Evolutionary conservation across 2,797 vertebrate species (phyloP), one percentile per base, ranked within the genome.

Genomic region (Rhinophrynus dorsalis): DNA sequence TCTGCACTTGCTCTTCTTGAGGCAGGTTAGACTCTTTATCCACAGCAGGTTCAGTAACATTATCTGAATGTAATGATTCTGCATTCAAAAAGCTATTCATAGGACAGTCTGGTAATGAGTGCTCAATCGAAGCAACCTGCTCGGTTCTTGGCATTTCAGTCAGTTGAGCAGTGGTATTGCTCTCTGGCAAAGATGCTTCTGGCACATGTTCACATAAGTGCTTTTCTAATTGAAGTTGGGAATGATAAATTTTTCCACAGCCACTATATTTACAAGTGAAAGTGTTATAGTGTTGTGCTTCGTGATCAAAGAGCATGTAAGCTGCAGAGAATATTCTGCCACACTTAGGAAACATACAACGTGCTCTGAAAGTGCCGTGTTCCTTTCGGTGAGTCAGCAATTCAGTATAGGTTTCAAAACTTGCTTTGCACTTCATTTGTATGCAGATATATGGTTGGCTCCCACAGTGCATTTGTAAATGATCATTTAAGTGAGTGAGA

Each of bases 221-320:
- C 61, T 93, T 85, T 80, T 97, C 94, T 76, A 98, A 84, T 77
- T 97, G 93, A 0, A 80, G 85, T 66, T 95, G 94, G 68, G 93
- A 92, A 76, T 94, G 94, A 68, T 96, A 99, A 2, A 98, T 90
- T 74, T 96, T 97, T 12, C 91, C 94, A 69, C 96, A 99, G 73
- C 86, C 90, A 2, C 75, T 73, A 57, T 82, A 80, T 86, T 88
- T 95, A 86, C 97, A 99, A 1, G 97, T 97, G 15, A 94, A 99
- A 0, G 94, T 99, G 77, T 95, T 96, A 81, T 98, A 99, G 89
- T 99, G 97, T 48, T 96, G 95, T 56, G 96, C 94, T 90, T 99
- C 97, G 0, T 99, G 97, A 74, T 98, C 96, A 35, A 97, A 98
- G 0, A 99, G 91, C 80, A 93, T 93, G 74, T 95, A 98, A n/a